Percentiles rank a stretch among this genome's conserved stretches.
Conservation (phyloP, 2,797 vertebrate species). For the Sciurus vulgaris region DNA sequence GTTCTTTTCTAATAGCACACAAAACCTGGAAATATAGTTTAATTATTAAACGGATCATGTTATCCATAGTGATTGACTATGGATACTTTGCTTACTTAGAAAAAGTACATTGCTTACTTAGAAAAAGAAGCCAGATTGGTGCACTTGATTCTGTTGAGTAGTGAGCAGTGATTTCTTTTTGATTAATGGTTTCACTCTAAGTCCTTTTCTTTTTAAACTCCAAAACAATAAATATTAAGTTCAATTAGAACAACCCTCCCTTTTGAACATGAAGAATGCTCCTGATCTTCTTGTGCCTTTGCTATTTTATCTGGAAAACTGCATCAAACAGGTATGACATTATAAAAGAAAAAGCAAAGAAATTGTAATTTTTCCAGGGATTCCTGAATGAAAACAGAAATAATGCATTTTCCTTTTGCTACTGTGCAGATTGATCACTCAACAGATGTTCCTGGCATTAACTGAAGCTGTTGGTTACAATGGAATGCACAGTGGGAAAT, state of each 20-base stretch:
- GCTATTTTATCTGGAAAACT: conserved; percentile 56
- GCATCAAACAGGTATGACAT: background rate
- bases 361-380: conserved; percentile 25
- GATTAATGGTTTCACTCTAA: conserved; percentile 41
- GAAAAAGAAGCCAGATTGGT: background rate
- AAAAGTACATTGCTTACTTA: background rate
- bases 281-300: background rate
- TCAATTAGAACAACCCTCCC: conserved; percentile 19
- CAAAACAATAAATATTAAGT: conserved; percentile 44
- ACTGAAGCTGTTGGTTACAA: conserved; percentile 2
- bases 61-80: conserved; percentile 53
- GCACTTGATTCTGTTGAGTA: conserved; percentile 51
- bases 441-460: conserved; percentile 59
- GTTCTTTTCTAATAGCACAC: conserved; percentile 55
- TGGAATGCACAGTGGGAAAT: background rate
- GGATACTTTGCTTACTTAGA: background rate
- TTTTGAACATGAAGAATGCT: conserved; percentile 44
- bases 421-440: conserved; percentile 16
- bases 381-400: conserved; percentile 67
- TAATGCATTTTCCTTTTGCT: conserved; percentile 61
- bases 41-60: conserved; percentile 49
- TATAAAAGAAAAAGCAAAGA: background rate
- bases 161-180: conserved; percentile 57
- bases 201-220: conserved; percentile 50
- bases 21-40: conserved; percentile 38